Conservation (phyloP, 2,797 vertebrate species). For the Ambastaia sidthimunki region DNA sequence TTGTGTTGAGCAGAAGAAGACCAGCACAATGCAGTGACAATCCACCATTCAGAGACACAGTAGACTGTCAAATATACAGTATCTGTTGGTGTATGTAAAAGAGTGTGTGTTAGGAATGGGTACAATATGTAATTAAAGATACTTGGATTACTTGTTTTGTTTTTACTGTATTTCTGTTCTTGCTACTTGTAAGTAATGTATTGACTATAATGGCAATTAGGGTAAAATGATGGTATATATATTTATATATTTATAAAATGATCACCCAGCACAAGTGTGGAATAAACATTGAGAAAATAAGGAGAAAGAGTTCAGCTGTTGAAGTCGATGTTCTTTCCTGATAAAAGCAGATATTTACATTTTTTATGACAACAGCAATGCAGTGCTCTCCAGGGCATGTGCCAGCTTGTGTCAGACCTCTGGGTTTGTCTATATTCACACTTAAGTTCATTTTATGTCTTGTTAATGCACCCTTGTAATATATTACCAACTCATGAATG, state of each 20-base stretch:
- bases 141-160: too few relatives aligned
- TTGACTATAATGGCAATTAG: too few relatives aligned
- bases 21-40: background rate
- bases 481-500: background rate
- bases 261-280: too few relatives aligned
- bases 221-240: too few relatives aligned
- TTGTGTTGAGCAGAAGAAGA: background rate
- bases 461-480: background rate
- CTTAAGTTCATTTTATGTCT: conserved; percentile 10
- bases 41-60: background rate
- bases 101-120: background rate
- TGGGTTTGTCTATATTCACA: conserved; percentile 1
- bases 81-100: background rate
- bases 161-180: too few relatives aligned
- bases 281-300: conserved; percentile 4
- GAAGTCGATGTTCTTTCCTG: conserved; percentile 9
- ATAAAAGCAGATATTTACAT: conserved; percentile 37
- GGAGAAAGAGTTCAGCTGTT: background rate
- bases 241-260: background rate
- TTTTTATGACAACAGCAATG: conserved; percentile 4
- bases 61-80: background rate
- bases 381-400: background rate
- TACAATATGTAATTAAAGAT: too few relatives aligned
- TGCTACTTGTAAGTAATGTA: too few relatives aligned
- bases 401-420: background rate